Base-by-base conservation (phyloP, 2,888 invertebrate genomes). In the Achlya flavicornis region DNA sequence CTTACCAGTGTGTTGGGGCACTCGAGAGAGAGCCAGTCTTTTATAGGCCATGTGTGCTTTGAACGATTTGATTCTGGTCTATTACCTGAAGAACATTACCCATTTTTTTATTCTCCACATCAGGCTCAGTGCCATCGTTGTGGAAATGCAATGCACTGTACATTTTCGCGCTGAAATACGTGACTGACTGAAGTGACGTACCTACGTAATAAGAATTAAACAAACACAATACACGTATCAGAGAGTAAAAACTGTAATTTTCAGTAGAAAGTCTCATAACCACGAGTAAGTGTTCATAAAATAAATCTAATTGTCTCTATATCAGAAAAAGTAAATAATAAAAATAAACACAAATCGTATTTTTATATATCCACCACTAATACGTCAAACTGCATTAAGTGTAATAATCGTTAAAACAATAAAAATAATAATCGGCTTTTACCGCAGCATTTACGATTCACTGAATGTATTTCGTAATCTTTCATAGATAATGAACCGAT, bases 371-470 rank as follows among this genome's bases (percentile, higher is more conserved):
- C 53, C 53, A 53, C 14, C 53, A 53, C 10, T 10, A 10, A 53
- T 53, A 19, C 53, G 53, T 53, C 53, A 19, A 19, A 53, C 16
- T 53, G 7, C 53, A 53, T 53, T 53, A 53, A 7, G 53, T 53
- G 19, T 19, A 62, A 62, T 65, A 64, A 66, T 67, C 65, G 67
- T 64, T 62, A 60, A 63, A 64, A 66, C 67, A 67, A 67, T 70
- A 70, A 66, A 66, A 65, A 41, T 60, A 57, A 64, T 64, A 61
- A 66, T 58, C 57, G 59, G 60, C 60, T 62, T 65, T 65, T 65
- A 61, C 63, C 46, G 41, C 53, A 53, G 53, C 53, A 7, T 53
- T 53, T 19, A 53, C 43, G 63, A 48, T 32, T 58, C 43, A 64
- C 46, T 38, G n/a, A 1, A 35, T 35, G 35, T 43, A 48, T 57